Conservation (phyloP, 2,797 vertebrate genomes). For the Microctenopoma lineatum region DNA sequence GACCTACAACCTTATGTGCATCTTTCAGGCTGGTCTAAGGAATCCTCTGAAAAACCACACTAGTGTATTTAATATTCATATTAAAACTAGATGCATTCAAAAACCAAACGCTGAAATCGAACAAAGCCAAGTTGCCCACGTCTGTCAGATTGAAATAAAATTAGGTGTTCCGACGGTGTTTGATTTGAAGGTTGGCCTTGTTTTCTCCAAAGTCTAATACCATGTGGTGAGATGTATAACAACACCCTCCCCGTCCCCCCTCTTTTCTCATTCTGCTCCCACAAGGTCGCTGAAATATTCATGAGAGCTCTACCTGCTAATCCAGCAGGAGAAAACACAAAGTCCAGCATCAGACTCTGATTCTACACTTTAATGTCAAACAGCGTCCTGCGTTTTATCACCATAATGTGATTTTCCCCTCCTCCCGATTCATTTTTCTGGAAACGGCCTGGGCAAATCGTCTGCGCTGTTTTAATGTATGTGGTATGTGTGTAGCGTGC, state of each 20-base stretch:
- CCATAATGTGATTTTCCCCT: slow-evolving; percentile 22
- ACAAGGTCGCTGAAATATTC: slow-evolving; percentile 70
- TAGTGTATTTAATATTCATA: background rate
- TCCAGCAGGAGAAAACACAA: slow-evolving; percentile 40
- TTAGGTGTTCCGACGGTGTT: background rate
- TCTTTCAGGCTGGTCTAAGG: background rate
- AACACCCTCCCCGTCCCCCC: slow-evolving; percentile 8
- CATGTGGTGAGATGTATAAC: slow-evolving; percentile 38
- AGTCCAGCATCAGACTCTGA: slow-evolving; percentile 19
- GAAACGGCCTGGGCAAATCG: background rate
- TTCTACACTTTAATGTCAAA: slow-evolving; percentile 37
- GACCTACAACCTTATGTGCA: background rate
- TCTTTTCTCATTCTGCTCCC: slow-evolving; percentile 32
- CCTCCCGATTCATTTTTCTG: slow-evolving; percentile 23
- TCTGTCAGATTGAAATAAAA: background rate
- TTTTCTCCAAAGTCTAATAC: slow-evolving; percentile 1
- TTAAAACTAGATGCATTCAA: too few relatives aligned
- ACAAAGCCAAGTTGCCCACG: background rate
- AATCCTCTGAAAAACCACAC: background rate
- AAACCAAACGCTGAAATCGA: background rate
- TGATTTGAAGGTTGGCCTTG: slow-evolving; percentile 12
- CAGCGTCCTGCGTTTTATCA: slow-evolving; percentile 3
- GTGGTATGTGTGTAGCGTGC: background rate
- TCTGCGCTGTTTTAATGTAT: background rate
- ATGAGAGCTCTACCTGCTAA: slow-evolving; percentile 56